Evolutionary conservation across 2,113 vertebrate genomes (phyloP).

Genomic region (Psophia crepitans): DNA sequence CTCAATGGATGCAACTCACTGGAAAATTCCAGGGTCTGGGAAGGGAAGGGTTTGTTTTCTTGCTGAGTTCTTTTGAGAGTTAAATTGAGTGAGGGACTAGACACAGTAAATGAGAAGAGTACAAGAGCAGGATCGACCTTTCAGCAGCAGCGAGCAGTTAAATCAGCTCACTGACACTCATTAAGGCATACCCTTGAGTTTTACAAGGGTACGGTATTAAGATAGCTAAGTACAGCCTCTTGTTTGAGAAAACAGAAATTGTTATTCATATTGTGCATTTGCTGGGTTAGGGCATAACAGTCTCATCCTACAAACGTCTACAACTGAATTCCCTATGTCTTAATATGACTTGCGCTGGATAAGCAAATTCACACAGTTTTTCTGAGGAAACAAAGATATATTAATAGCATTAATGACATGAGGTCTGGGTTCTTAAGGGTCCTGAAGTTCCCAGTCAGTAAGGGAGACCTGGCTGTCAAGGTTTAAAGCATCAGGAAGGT

Average conservation of each 20-base stretch:
- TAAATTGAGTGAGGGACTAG: neutral
- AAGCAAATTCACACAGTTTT: neutral
- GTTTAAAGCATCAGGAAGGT: neutral
- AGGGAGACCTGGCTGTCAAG: neutral
- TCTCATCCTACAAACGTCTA: neutral
- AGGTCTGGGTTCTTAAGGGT: neutral
- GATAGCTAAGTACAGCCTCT: neutral
- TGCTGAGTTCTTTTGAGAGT: neutral
- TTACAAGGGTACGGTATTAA: neutral
- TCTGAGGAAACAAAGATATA: neutral
- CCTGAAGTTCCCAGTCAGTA: neutral
- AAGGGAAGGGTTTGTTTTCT: neutral
- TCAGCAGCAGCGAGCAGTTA: neutral
- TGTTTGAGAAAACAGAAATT: neutral
- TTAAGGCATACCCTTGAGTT: neutral
- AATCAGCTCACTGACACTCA: neutral
- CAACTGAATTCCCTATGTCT: neutral
- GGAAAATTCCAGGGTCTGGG: neutral
- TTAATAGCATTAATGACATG: neutral
- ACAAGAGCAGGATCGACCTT: neutral
- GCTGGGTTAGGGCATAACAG: neutral
- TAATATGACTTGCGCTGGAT: neutral
- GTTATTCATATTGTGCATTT: neutral
- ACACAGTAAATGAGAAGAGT: neutral
- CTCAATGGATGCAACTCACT: neutral